Percentiles rank a stretch among this genome's conserved stretches.
Evolutionary conservation across 2,797 vertebrate genomes (phyloP).

Genomic region (Eleutherodactylus coqui): DNA sequence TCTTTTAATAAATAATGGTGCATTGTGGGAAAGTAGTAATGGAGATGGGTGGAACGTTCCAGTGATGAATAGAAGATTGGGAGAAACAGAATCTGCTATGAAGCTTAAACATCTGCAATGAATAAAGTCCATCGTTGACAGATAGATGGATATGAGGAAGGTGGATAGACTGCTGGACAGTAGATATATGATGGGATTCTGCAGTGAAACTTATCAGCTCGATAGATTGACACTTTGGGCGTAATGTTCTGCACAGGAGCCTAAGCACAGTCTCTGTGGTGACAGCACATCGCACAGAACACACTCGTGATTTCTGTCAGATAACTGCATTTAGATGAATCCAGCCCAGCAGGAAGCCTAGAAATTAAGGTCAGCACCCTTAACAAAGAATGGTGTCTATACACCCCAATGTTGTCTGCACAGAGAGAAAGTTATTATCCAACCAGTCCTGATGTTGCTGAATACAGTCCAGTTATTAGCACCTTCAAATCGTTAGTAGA

Average conservation of each 20-base stretch:
- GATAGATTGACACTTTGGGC: not conserved
- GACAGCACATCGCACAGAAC: not conserved
- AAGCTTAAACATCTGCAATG: not conserved
- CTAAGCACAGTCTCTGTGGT: not conserved
- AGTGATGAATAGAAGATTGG: not conserved
- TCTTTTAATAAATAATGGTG: too few relatives aligned
- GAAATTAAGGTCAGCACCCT: not conserved
- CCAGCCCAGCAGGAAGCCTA: not conserved
- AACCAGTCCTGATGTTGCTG: not conserved
- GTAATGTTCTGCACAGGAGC: not conserved
- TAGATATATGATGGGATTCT: not conserved
- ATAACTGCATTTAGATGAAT: not conserved
- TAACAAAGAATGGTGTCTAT: not conserved
- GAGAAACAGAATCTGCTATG: not conserved
- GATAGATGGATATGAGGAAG: too few relatives aligned
- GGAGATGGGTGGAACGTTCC: not conserved
- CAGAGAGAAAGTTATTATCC: not conserved
- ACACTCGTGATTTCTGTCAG: not conserved
- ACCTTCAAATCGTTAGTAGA: too few relatives aligned
- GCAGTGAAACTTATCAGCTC: not conserved
- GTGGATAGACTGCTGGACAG: not conserved
- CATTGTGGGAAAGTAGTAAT: not conserved
- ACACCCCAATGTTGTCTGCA: not conserved
- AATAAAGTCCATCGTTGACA: not conserved
- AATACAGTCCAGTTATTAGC: too few relatives aligned